These are phyloP conservation scores for Condylostylus longicornis DNA, from an alignment of 1,140 invertebrate genomes.

Conservation along the genomic window DNA sequence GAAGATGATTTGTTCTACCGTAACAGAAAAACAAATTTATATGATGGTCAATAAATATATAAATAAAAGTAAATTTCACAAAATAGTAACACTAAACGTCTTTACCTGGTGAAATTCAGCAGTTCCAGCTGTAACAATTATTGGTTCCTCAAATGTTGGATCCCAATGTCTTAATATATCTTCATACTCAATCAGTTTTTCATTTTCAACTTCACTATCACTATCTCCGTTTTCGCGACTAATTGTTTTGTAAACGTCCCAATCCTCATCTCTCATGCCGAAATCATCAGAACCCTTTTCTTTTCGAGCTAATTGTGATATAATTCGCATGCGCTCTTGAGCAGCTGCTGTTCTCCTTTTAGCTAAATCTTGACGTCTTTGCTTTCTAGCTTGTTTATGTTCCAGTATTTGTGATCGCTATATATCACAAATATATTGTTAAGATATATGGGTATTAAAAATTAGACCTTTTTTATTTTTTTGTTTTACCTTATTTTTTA, in stretches of 20 bases:
- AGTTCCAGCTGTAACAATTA: slow-evolving; percentile 27
- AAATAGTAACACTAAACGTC: no score
- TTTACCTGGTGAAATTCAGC: slow-evolving; percentile 53
- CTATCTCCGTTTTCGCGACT: slow-evolving; percentile 56
- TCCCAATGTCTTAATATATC: slow-evolving; percentile 71
- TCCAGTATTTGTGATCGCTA: slow-evolving; percentile 49
- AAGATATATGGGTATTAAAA: no score
- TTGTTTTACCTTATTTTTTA: slow-evolving; percentile 38
- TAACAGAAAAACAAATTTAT: no score
- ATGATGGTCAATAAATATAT: background rate
- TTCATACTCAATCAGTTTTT: slow-evolving; percentile 73
- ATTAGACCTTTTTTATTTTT: no score
- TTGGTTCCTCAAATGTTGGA: slow-evolving; percentile 45
- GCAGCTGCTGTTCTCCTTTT: slow-evolving; percentile 75
- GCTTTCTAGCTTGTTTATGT: slow-evolving; percentile 50
- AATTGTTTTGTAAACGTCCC: slow-evolving; percentile 90
- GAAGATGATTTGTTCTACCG: slow-evolving; percentile 35
- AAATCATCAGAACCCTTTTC: slow-evolving; percentile 83
- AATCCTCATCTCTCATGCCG: slow-evolving; percentile 83
- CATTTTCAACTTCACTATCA: slow-evolving; percentile 83
- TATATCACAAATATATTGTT: no score
- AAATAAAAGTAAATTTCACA: background rate
- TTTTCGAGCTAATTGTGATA: slow-evolving; percentile 70
- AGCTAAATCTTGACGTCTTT: slow-evolving; percentile 73
- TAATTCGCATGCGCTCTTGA: slow-evolving; percentile 85